phyloP scores from a whole-genome alignment of 2,113 vertebrate species.

The Malaclemys terrapin region DNA sequence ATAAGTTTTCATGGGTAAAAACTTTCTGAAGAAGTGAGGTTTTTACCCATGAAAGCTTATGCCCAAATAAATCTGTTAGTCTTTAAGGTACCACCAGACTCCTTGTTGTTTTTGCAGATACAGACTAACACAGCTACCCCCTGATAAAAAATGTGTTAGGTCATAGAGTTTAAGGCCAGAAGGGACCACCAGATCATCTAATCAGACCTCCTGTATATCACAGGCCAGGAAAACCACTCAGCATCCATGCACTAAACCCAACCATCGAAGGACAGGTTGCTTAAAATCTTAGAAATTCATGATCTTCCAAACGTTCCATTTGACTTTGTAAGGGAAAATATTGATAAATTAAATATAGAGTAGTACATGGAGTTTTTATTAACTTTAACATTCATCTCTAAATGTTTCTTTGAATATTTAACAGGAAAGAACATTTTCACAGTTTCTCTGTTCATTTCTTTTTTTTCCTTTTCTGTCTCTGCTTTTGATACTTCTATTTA shows the following conservation, averaged over 20 bases:
- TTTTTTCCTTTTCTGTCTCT: neutral
- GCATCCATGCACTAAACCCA: neutral
- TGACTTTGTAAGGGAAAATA: constrained; percentile 17
- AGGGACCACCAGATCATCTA: neutral
- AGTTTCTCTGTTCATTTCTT: neutral
- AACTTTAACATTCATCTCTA: neutral
- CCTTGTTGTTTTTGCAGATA: no score
- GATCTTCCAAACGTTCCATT: neutral
- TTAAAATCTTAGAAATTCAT: neutral
- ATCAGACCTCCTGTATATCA: neutral
- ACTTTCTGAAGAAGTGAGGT: no score
- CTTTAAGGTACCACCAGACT: no score
- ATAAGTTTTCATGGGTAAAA: no score
- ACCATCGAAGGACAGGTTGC: neutral
- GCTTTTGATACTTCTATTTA: neutral
- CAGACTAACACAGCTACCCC: no score
- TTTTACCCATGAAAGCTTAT: no score
- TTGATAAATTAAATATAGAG: constrained; percentile 31
- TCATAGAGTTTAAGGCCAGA: neutral
- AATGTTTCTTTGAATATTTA: constrained; percentile 44
- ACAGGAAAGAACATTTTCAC: neutral
- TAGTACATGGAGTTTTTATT: neutral
- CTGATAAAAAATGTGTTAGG: neutral
- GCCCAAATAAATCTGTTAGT: no score
- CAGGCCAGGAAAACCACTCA: neutral